Conservation (phyloP, 1,140 invertebrate species). For the Nasonia giraulti region DNA sequence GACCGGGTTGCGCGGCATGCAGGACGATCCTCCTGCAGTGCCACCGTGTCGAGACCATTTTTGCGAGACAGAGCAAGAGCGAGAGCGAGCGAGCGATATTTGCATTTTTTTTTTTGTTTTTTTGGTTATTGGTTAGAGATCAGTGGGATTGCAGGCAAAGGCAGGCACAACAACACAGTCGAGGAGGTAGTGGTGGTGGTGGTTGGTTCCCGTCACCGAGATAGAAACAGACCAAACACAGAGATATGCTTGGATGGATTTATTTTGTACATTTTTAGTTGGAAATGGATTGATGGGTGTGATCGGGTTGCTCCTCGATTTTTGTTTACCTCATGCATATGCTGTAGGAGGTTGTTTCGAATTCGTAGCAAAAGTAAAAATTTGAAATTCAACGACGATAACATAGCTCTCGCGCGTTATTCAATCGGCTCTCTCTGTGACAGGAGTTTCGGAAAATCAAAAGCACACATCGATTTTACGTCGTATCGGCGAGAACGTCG, state of each 20-base stretch:
- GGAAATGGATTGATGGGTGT: background rate
- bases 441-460: too few relatives aligned
- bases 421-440: too few relatives aligned
- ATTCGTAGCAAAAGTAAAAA: background rate
- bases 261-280: background rate
- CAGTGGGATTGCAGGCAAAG: background rate
- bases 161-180: conserved; percentile 6
- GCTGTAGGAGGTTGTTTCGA: background rate
- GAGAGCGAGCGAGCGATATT: conserved; percentile 41
- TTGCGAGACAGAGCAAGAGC: conserved; percentile 21
- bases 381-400: too few relatives aligned
- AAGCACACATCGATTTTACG: too few relatives aligned
- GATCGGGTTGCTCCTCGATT: background rate
- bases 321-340: background rate
- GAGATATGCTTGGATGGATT: conserved; percentile 13
- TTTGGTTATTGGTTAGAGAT: background rate
- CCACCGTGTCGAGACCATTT: conserved; percentile 50
- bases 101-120: conserved; percentile 12
- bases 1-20: conserved; percentile 75
- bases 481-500: too few relatives aligned
- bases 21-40: conserved; percentile 70
- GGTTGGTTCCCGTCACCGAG: conserved; percentile 31
- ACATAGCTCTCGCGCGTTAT: too few relatives aligned
- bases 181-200: background rate
- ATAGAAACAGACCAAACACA: conserved; percentile 32